Evolutionary conservation across 1,140 invertebrate genomes (phyloP).

Genomic region (Aphaenogaster ashmeadi): DNA sequence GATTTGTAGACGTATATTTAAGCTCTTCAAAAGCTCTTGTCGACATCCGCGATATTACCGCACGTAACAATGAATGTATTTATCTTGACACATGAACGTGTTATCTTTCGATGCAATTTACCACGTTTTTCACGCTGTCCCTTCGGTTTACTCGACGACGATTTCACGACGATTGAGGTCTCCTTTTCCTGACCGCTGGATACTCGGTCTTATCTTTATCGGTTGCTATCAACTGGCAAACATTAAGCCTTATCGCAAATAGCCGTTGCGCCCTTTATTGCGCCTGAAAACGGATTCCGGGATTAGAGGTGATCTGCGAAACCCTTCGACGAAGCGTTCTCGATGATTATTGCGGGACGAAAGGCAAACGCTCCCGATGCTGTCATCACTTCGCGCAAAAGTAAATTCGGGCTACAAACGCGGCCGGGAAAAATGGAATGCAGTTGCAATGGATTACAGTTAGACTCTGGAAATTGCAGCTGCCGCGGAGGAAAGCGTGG

Average conservation of each 20-base stretch:
- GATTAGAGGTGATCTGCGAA: constrained; percentile 1
- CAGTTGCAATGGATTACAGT: constrained; percentile 29
- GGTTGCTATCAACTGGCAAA: constrained; percentile 46
- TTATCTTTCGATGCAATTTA: constrained; percentile 11
- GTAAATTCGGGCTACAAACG: constrained; percentile 42
- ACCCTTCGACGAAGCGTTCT: neutral
- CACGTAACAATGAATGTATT: neutral
- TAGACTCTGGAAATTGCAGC: constrained; percentile 45
- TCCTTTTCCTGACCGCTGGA: neutral
- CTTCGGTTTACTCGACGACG: neutral
- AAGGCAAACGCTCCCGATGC: neutral
- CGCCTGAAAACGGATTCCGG: constrained; percentile 3
- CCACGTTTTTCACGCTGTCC: neutral
- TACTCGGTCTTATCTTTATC: constrained; percentile 51
- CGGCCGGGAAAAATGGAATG: constrained; percentile 39
- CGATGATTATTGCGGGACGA: constrained; percentile 13
- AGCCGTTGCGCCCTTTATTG: constrained; percentile 15
- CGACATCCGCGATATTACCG: neutral
- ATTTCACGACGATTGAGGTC: constrained; percentile 12
- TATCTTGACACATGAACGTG: neutral
- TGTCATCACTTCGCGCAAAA: constrained; percentile 21
- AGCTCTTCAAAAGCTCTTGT: neutral
- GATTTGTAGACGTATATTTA: neutral
- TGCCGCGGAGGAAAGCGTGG: neutral
- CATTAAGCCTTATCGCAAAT: constrained; percentile 23